Base-by-base conservation (phyloP, 2,113 vertebrate species). In the Leptobrachium ailaonicum region DNA sequence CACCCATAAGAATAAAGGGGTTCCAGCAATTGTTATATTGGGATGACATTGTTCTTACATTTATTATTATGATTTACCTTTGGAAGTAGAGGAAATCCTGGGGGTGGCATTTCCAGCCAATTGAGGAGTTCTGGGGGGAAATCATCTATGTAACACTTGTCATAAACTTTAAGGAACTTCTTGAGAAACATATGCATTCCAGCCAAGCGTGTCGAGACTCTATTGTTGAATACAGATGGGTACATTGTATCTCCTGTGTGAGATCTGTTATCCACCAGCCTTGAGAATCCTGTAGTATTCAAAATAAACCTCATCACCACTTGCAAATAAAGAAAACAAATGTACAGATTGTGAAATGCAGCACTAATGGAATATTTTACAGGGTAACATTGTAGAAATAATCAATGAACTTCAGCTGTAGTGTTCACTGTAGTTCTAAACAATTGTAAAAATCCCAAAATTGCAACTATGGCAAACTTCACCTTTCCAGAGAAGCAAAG, bases 111-210 rank as follows among this genome's bases (percentile, higher is more conserved):
- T 76, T 89, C 85, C 40, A 76, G 1, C 10, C 82, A 81, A 82
- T 53, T 82, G 54, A 84, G 73, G 43, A 95, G 84, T 58, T 90
- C 87, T 85, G 76, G 77, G 13, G 90, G 92, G 83, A 87, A 86
- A 42, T 87, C 86, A 54, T 92, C 88, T 75, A 90, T 82, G 75
- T 90, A 92, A 77, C 90, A 93, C 10, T 82, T 0, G 77, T 87
- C 91, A 90, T 95, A 96, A 54, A 85, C 70, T 8, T 68, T 41
- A 73, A 94, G 86, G 82, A 92, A 84, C 4, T 79, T 76, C 84
- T 87, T 90, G 68, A 96, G 88, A 81, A 96, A 95, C 62, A 50
- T 82, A 84, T 96, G 92, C 83, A 95, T 90, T 88, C 90, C 89
- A 84, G 83, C 87, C 83, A 95, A 87, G 70, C 92, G 92, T 41